These are phyloP conservation scores for Artibeus jamaicensis DNA, from an alignment of 2,797 vertebrate genomes.

Conservation along the genomic window DNA sequence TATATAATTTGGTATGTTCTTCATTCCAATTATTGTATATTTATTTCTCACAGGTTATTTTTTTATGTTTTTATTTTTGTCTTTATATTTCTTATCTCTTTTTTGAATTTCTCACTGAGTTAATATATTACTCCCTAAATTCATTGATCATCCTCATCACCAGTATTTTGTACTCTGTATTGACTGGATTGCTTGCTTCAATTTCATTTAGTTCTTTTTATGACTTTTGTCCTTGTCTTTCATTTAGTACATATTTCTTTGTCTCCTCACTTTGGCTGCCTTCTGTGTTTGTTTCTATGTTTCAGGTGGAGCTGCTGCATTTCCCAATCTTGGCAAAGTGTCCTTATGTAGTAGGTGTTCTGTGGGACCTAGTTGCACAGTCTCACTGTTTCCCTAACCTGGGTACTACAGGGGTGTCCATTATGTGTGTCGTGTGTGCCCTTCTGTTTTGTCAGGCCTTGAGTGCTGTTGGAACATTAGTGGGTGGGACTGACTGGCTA, in stretches of 20 bases:
- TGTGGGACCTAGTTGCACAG: background rate
- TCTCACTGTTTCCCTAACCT: background rate
- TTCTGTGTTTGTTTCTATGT: background rate
- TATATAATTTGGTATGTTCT: background rate
- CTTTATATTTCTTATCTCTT: background rate
- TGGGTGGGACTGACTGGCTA: background rate
- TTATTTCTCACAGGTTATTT: background rate
- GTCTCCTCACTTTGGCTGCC: background rate
- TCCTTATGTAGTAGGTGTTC: background rate
- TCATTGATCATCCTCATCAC: background rate
- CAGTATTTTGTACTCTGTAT: background rate
- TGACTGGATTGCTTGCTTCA: background rate
- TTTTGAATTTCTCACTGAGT: background rate
- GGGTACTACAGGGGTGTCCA: background rate
- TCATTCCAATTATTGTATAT: background rate
- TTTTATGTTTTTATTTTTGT: background rate
- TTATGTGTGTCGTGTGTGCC: background rate
- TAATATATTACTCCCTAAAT: background rate
- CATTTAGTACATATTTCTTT: background rate
- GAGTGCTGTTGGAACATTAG: background rate
- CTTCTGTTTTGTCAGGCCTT: background rate
- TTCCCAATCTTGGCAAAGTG: background rate
- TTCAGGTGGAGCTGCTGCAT: background rate
- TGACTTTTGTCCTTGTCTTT: background rate
- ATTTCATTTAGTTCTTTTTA: background rate